A percentile compares a stretch with the other conserved stretches of the same genome.
Conservation (phyloP, 1,140 invertebrate species). For the Lordiphosa mommai region DNA sequence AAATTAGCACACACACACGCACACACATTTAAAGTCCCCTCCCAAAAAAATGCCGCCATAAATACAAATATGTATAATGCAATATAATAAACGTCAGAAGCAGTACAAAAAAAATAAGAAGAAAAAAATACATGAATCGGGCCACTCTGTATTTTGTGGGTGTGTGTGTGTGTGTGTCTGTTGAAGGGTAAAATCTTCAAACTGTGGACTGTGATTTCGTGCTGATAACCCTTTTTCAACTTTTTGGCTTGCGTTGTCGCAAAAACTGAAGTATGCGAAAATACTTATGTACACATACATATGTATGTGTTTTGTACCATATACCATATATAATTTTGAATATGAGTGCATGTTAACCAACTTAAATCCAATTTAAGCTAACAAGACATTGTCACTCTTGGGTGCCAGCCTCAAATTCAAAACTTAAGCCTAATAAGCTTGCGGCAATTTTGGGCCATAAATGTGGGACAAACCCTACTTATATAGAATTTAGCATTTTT, state of each 20-base stretch:
- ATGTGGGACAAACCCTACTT: no score
- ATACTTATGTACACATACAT: constrained; percentile 13
- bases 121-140: constrained; percentile 8
- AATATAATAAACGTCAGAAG: constrained; percentile 74
- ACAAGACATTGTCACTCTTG: constrained; percentile 60
- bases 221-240: constrained; percentile 62
- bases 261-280: constrained; percentile 26
- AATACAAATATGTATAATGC: constrained; percentile 72
- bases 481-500: no score
- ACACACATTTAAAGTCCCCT: constrained; percentile 17
- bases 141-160: background rate
- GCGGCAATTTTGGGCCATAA: no score
- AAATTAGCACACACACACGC: constrained; percentile 51
- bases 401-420: no score
- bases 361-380: constrained; percentile 63
- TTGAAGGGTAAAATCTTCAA: constrained; percentile 25
- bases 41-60: constrained; percentile 43
- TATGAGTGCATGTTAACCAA: constrained; percentile 36
- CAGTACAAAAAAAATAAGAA: constrained; percentile 38
- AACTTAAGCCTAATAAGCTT: no score
- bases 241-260: constrained; percentile 27
- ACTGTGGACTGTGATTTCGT: constrained; percentile 29
- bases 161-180: constrained; percentile 4
- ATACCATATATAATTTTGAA: constrained; percentile 9
- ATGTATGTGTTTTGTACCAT: constrained; percentile 13